A percentile compares a stretch with the other conserved stretches of the same genome.
phyloP scores from a whole-genome alignment of 1,140 invertebrate genomes.

The Drosophila ohnishii region DNA sequence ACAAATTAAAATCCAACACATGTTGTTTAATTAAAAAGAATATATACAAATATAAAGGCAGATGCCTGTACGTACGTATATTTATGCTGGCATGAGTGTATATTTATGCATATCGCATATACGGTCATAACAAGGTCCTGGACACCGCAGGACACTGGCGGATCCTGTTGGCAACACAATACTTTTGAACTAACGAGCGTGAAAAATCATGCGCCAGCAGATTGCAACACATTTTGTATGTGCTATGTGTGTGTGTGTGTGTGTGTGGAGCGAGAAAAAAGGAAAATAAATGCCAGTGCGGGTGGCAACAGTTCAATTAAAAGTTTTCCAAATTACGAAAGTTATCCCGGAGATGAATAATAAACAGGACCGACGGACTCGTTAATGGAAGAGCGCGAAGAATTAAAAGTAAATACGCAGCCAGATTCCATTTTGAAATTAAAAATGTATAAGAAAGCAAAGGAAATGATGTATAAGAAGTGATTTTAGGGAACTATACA shows the following conservation, averaged over 20 bases:
- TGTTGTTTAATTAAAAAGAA: conserved; percentile 78
- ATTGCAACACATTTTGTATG: conserved; percentile 60
- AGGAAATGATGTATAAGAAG: no score
- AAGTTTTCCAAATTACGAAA: conserved; percentile 59
- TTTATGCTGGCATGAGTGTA: conserved; percentile 33
- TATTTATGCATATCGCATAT: conserved; percentile 46
- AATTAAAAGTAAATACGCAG: conserved; percentile 48
- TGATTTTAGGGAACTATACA: neutral
- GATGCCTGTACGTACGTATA: conserved; percentile 5
- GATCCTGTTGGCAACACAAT: conserved; percentile 43
- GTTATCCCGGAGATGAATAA: conserved; percentile 55
- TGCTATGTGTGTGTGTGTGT: neutral
- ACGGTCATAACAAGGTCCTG: conserved; percentile 51
- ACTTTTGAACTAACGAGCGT: conserved; percentile 73
- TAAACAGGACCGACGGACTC: conserved; percentile 35
- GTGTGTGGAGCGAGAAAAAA: neutral
- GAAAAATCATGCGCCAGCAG: conserved; percentile 72
- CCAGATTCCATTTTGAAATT: conserved; percentile 17
- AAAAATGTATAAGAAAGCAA: neutral
- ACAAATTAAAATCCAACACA: conserved; percentile 78
- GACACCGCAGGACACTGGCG: conserved; percentile 23
- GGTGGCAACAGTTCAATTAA: conserved; percentile 53
- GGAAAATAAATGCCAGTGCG: conserved; percentile 19
- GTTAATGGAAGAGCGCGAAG: conserved; percentile 41
- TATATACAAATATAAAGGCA: conserved; percentile 16